Evolutionary conservation across 2,888 invertebrate genomes (phyloP).

Genomic region (Deilephila porcellus): DNA sequence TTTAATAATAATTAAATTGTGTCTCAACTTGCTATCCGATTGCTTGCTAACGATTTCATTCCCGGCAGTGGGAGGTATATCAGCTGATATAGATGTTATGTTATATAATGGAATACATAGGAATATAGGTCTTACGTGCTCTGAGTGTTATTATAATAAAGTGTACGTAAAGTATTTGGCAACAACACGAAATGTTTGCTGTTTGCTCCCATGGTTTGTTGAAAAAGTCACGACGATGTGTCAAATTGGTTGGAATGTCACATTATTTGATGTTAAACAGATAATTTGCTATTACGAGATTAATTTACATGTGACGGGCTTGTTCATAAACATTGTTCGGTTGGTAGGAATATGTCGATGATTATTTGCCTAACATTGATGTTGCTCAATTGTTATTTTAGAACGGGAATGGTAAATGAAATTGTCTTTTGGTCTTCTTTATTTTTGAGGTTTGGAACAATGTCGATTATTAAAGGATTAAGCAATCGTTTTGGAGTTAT

Average conservation of each 20-base stretch:
- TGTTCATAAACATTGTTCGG: slow-evolving; percentile 23
- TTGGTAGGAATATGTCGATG: slow-evolving; percentile 35
- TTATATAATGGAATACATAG: slow-evolving; percentile 26
- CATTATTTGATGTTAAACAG: slow-evolving; percentile 56
- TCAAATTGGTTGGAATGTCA: slow-evolving; percentile 66
- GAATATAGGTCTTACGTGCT: slow-evolving; percentile 31
- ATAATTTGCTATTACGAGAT: slow-evolving; percentile 51
- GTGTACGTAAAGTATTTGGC: slow-evolving; percentile 49
- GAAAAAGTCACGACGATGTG: slow-evolving; percentile 68
- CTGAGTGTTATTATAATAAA: slow-evolving; percentile 31
- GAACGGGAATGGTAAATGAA: not conserved
- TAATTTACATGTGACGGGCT: slow-evolving; percentile 50
- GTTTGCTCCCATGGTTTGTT: slow-evolving; percentile 68
- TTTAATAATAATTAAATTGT: too few species aligned
- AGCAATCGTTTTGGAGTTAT: too few species aligned
- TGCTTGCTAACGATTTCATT: not conserved
- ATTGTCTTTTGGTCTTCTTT: not conserved
- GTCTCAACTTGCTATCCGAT: too few species aligned
- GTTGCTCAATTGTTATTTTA: slow-evolving; percentile 10
- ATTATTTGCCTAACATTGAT: slow-evolving; percentile 37
- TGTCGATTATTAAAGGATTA: not conserved
- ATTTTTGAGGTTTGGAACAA: not conserved
- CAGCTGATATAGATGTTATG: not conserved
- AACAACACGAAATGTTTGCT: slow-evolving; percentile 64
- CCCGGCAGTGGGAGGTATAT: too few species aligned